Evolutionary conservation across 2,888 invertebrate genomes (phyloP), one percentile per base, ranked within the genome.

Genomic region (Neoaliturus tenellus): DNA sequence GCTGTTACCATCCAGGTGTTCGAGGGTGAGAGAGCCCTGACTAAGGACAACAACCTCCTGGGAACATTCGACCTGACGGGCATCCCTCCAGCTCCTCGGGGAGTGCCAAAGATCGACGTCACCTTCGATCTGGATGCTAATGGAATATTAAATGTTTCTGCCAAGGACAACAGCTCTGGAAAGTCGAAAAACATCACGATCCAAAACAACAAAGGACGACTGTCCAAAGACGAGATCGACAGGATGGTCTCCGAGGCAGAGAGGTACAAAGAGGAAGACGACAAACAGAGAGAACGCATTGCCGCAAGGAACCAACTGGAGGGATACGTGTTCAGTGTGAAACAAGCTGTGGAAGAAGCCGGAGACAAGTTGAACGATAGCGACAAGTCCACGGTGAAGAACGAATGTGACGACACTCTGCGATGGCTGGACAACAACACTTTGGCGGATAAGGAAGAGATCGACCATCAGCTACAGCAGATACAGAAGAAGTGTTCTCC

Each of bases 101-200:
- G 69, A 88, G 8, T 89, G 88, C 5, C 89, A 89, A 97, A 98
- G 89, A 91, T 96, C 1, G 90, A 97, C 80, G 96, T 96, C 48
- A 96, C 95, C 25, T 96, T 96, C 88, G 96, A 95, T 88, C 91
- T 96, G 20, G 91, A 91, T 86, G 90, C 91, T 51, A 91, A 91
- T 87, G 91, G 91, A 73, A 91, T 92, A 81, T 84, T 90, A 85
- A 90, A 91, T 85, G 87, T 91, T 20, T 86, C 88, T 10, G 88
- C 87, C 39, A 89, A 89, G 82, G 91, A 92, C 85, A 90, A 88
- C 84, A 89, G 90, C 85, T 90, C 91, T 6, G 91, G 91, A 3
- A 90, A 90, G 75, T 87, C 88, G 1, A 90, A 90, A 85, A 89
- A 90, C 84, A 91, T 91, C 85, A 90, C 90, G 81, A 92, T 92